phyloP scores from a whole-genome alignment of 2,888 invertebrate genomes.

The Alviniconcha strummeri region DNA sequence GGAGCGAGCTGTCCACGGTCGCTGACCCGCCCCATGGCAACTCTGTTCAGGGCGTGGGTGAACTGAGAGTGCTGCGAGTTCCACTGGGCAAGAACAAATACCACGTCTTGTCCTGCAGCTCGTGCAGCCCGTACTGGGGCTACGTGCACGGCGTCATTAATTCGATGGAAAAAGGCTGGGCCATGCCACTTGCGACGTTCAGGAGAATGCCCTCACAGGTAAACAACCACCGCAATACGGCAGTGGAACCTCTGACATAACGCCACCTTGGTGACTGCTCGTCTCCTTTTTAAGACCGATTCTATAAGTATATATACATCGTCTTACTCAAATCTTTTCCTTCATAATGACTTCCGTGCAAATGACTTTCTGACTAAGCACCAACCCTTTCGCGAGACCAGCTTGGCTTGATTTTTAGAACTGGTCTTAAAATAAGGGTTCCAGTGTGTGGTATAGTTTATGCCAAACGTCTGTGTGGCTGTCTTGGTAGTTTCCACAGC shows the following conservation, averaged over 20 bases:
- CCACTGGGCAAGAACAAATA: neutral
- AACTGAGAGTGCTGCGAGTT: neutral
- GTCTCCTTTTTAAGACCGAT: no score
- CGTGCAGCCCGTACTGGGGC: conserved; percentile 13
- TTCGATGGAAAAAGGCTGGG: neutral
- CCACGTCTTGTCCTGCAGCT: neutral
- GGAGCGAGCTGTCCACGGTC: neutral
- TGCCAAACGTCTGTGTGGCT: no score
- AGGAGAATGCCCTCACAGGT: neutral
- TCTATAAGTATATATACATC: neutral
- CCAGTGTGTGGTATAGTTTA: no score
- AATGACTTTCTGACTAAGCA: no score
- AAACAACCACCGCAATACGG: neutral
- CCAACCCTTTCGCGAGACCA: no score
- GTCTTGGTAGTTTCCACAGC: no score
- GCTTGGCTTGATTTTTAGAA: no score
- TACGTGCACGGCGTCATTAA: neutral
- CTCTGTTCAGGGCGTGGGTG: neutral
- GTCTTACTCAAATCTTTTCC: no score
- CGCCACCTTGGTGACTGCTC: no score
- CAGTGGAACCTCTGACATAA: no score
- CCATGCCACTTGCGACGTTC: conserved; percentile 8
- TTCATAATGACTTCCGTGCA: no score
- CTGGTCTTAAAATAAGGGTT: no score
- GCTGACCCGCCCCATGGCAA: neutral